These are phyloP conservation scores for Melanotaenia maccullochi DNA, from an alignment of 2,797 vertebrate genomes.

Conservation along the genomic window DNA sequence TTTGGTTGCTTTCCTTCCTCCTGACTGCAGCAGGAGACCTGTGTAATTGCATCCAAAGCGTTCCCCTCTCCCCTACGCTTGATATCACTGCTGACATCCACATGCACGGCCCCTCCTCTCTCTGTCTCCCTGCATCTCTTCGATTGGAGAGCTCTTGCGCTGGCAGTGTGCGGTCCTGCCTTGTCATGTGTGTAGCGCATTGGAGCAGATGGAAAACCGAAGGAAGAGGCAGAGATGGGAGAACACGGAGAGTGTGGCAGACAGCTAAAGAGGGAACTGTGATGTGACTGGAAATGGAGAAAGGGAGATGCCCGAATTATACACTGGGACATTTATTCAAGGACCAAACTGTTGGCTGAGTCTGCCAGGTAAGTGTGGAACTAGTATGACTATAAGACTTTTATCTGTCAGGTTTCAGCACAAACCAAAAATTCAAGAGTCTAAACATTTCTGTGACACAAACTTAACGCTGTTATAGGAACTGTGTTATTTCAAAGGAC, in stretches of 20 bases:
- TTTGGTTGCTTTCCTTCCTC: constrained; percentile 49
- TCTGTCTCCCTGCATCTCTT: constrained; percentile 19
- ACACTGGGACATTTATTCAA: constrained; percentile 26
- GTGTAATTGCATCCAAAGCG: constrained; percentile 75
- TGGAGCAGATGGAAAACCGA: constrained; percentile 49
- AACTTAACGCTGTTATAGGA: constrained; percentile 18
- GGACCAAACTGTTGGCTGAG: constrained; percentile 42
- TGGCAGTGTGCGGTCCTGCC: constrained; percentile 56
- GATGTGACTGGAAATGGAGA: constrained; percentile 10
- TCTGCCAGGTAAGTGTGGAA: constrained; percentile 60
- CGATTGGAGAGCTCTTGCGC: constrained; percentile 45
- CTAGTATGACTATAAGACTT: constrained; percentile 25
- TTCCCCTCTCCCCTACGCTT: constrained; percentile 66
- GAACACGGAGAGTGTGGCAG: constrained; percentile 24
- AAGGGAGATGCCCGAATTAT: constrained; percentile 28
- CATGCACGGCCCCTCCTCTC: constrained; percentile 56
- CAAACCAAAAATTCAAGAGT: constrained; percentile 7
- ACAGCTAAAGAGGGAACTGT: constrained; percentile 42
- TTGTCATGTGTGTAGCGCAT: constrained; percentile 53
- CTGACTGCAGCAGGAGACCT: constrained; percentile 68
- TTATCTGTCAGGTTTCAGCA: constrained; percentile 20
- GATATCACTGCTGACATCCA: constrained; percentile 77
- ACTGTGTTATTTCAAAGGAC: constrained; percentile 1
- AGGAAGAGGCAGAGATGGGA: constrained; percentile 40
- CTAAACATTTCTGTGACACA: constrained; percentile 6